phyloP scores from a whole-genome alignment of 2,888 invertebrate species.

The Cephus sareptanus region DNA sequence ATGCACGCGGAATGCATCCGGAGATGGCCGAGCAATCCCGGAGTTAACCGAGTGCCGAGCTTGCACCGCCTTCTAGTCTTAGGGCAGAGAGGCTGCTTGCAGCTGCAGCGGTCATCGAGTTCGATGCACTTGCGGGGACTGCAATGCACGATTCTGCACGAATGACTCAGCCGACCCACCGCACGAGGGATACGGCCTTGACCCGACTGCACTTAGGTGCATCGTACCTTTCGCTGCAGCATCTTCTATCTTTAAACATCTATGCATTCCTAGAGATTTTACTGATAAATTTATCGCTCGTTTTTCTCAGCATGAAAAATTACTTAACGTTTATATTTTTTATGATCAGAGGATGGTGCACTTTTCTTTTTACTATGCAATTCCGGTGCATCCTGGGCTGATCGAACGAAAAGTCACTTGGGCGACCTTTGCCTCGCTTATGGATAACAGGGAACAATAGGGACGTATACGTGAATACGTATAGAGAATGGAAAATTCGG shows the following conservation, averaged over 20 bases:
- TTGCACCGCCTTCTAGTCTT: background rate
- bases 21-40: constrained; percentile 42
- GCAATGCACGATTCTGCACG: constrained; percentile 51
- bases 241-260: background rate
- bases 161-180: constrained; percentile 58
- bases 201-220: constrained; percentile 60
- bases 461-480: background rate
- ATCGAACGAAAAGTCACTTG: background rate
- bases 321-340: background rate
- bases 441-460: background rate
- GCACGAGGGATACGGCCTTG: constrained; percentile 60
- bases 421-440: background rate
- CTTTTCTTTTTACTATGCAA: background rate
- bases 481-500: background rate
- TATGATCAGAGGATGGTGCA: background rate
- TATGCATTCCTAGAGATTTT: background rate
- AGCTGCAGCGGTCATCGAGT: constrained; percentile 63
- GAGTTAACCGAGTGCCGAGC: constrained; percentile 26
- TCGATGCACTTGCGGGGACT: constrained; percentile 59
- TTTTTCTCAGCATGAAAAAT: background rate
- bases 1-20: constrained; percentile 58
- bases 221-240: constrained; percentile 47
- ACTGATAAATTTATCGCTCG: background rate
- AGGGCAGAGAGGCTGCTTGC: constrained; percentile 34
- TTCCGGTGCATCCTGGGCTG: background rate